Evolutionary conservation across 2,888 invertebrate genomes (phyloP), one percentile per base, ranked within the genome.

Genomic region (Epinotia ramella): DNA sequence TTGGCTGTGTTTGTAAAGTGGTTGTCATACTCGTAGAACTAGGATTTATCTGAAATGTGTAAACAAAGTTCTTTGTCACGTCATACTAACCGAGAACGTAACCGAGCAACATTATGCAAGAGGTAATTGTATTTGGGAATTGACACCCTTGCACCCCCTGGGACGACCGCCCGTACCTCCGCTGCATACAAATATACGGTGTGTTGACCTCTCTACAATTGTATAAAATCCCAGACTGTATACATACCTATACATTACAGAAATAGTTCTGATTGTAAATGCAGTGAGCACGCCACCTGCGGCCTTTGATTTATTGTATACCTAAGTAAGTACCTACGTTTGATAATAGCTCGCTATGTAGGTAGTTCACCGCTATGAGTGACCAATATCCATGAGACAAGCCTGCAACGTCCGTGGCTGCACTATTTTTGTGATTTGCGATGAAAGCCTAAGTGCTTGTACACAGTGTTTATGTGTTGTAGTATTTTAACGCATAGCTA

Each of bases 71-170:
- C n/a, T 53, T n/a, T n/a, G 53, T 53, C 53, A 53, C 53, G 49
- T 49, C 13, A 53, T 7, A 56, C 28, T n/a, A 13, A 62, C 56
- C 3, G 40, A 33, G 20, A 62, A 49, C 20, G 53, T 56, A 65
- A 16, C 40, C 44, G 60, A 75, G 60, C 60, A 57, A 46, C 46
- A 65, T 49, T 71, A 67, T 44, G 64, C 59, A n/a, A 33, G 59
- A 49, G 53, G 53, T 65, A 70, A 75, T 75, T 75, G 75, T 71
- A 71, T 75, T 71, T 66, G 70, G 70, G 65, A 11, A 75, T 71
- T 75, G 70, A 53, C 70, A 75, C 75, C 65, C 75, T 65, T 40
- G 70, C 70, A 70, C 49, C 75, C 74, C 65, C 60, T 24, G 60
- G 59, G 44, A 65, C 71, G 64, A 57, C 59, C 49, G 74, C 28